Percentiles rank a stretch among this genome's conserved stretches.
Conservation (phyloP, 2,113 vertebrate species). For the Buteo buteo region DNA sequence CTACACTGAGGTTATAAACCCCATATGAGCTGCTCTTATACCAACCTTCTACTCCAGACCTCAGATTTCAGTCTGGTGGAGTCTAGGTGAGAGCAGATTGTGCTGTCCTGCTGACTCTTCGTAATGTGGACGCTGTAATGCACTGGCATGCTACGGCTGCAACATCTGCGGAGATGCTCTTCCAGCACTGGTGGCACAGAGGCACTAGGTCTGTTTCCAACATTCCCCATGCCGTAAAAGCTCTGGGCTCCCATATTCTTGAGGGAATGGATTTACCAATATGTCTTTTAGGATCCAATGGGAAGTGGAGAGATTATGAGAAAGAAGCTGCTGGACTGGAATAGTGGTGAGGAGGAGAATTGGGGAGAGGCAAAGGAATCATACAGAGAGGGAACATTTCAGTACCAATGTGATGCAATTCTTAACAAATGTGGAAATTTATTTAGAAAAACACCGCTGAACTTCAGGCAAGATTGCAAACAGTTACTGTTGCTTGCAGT, state of each 20-base stretch:
- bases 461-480: neutral
- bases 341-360: neutral
- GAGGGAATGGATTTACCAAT: neutral
- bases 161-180: neutral
- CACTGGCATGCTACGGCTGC: accelerated
- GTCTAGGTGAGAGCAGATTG: neutral
- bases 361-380: neutral
- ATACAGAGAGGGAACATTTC: accelerated
- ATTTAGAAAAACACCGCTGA: neutral
- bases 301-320: neutral
- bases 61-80: neutral
- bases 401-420: neutral
- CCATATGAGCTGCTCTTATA: neutral
- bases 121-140: neutral
- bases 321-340: neutral
- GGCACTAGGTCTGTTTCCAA: neutral
- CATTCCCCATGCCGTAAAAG: neutral
- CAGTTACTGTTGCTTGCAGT: neutral
- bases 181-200: neutral
- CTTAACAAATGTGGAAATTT: neutral
- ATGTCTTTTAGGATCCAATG: neutral
- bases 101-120: neutral
- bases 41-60: neutral
- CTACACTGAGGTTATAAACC: neutral
- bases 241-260: neutral